Evolutionary conservation across 2,113 vertebrate genomes (phyloP).

Genomic region (Engystomops pustulosus): DNA sequence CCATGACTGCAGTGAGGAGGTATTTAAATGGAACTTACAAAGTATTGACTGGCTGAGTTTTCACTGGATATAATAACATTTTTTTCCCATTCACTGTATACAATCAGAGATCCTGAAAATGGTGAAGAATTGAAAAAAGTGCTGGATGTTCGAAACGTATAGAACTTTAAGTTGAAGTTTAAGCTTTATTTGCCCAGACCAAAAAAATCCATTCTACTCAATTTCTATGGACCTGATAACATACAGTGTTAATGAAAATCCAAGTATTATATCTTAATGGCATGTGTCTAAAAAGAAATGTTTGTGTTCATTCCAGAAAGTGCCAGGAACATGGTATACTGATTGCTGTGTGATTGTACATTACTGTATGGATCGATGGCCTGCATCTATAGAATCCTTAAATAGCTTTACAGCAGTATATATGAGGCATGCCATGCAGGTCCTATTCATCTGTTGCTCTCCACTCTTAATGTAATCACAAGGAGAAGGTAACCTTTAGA

Average conservation of each 20-base stretch:
- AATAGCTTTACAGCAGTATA: background rate
- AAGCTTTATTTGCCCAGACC: too few species aligned
- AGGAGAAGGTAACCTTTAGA: background rate
- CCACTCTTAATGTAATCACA: background rate
- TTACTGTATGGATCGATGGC: constrained; percentile 2
- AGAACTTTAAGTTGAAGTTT: too few species aligned
- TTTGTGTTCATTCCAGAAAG: constrained; percentile 18
- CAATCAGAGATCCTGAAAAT: too few species aligned
- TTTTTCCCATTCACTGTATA: too few species aligned
- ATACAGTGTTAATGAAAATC: background rate
- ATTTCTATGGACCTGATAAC: background rate
- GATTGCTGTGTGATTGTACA: background rate
- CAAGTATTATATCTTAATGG: background rate
- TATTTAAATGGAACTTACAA: too few species aligned
- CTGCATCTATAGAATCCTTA: background rate
- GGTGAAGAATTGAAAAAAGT: too few species aligned
- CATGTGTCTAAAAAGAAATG: background rate
- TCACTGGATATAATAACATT: too few species aligned
- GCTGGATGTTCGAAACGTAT: too few species aligned
- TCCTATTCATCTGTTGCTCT: background rate
- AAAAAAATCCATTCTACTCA: background rate
- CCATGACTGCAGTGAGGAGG: too few species aligned
- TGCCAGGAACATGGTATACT: background rate
- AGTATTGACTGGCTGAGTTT: too few species aligned
- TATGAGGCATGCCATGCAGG: too few species aligned